Evolutionary conservation across 1,140 invertebrate species (phyloP).

Genomic region (Temnothorax longispinosus): DNA sequence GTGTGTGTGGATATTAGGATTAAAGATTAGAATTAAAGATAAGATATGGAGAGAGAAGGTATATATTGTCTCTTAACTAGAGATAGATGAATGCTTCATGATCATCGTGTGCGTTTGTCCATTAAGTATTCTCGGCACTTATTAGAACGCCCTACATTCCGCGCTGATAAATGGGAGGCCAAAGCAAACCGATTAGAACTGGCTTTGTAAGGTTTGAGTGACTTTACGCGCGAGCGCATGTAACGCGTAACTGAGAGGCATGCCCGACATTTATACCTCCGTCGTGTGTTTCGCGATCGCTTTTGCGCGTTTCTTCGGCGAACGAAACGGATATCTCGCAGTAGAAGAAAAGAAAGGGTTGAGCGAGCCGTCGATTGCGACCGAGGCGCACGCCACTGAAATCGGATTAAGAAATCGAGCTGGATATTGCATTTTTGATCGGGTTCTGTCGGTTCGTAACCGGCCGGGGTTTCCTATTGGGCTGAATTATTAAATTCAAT

Average conservation of each 20-base stretch:
- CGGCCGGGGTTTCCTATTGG: constrained; percentile 81
- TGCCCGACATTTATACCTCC: background rate
- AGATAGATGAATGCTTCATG: constrained; percentile 14
- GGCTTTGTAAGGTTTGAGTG: constrained; percentile 10
- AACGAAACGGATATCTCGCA: background rate
- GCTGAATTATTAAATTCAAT: constrained; percentile 87
- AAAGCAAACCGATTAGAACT: background rate
- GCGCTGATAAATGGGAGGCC: background rate
- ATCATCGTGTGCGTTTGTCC: constrained; percentile 3
- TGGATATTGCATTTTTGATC: constrained; percentile 85
- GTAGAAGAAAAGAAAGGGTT: constrained; percentile 23
- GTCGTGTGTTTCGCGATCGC: constrained; percentile 9
- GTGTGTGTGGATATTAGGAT: background rate
- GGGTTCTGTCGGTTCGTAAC: constrained; percentile 74
- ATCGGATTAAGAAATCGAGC: constrained; percentile 85
- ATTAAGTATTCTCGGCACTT: constrained; percentile 23
- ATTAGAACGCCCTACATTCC: constrained; percentile 29
- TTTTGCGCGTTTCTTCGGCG: constrained; percentile 22
- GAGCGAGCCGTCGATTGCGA: constrained; percentile 26
- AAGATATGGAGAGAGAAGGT: background rate
- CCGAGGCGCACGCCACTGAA: constrained; percentile 77
- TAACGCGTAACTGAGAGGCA: constrained; percentile 8
- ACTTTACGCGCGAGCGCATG: constrained; percentile 32
- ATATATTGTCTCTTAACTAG: background rate
- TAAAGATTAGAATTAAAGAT: background rate